A percentile compares a stretch with the other conserved stretches of the same genome.
These are phyloP conservation scores for Neogobius melanostomus DNA, from an alignment of 2,113 vertebrate species.

Conservation along the genomic window DNA sequence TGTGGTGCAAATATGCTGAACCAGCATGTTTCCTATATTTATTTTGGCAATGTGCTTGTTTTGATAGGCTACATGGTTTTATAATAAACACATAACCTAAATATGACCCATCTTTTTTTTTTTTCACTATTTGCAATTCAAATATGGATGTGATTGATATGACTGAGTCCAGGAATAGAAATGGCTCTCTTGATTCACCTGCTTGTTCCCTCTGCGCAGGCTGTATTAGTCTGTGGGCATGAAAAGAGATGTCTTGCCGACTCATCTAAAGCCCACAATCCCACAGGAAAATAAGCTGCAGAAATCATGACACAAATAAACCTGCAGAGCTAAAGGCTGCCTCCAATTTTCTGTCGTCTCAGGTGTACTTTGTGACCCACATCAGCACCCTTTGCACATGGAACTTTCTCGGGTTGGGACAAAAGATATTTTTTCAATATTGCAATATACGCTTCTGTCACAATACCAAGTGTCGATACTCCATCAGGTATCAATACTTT, in stretches of 20 bases:
- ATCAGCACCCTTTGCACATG: constrained; percentile 7
- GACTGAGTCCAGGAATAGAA: background rate
- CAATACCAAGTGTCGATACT: too few relatives aligned
- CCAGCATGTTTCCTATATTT: background rate
- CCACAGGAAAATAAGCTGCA: constrained; percentile 7
- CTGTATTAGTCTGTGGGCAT: background rate
- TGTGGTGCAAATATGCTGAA: too few relatives aligned
- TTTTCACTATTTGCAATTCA: background rate
- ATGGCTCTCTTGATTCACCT: background rate
- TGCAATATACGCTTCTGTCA: too few relatives aligned
- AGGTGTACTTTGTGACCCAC: constrained; percentile 11
- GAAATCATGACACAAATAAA: constrained; percentile 15
- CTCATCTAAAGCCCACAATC: constrained; percentile 8
- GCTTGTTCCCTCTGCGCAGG: background rate
- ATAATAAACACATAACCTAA: background rate
- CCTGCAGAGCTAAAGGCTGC: constrained; percentile 9
- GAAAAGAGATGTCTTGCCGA: background rate
- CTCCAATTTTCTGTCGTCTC: constrained; percentile 20
- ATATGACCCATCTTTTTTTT: background rate
- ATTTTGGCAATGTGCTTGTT: background rate
- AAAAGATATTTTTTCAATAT: too few relatives aligned
- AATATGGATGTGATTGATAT: background rate
- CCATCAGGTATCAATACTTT: too few relatives aligned
- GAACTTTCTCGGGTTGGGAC: too few relatives aligned
- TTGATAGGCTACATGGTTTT: background rate